Conservation (phyloP, 2,888 invertebrate species). For the Rhyacophila evoluta region DNA sequence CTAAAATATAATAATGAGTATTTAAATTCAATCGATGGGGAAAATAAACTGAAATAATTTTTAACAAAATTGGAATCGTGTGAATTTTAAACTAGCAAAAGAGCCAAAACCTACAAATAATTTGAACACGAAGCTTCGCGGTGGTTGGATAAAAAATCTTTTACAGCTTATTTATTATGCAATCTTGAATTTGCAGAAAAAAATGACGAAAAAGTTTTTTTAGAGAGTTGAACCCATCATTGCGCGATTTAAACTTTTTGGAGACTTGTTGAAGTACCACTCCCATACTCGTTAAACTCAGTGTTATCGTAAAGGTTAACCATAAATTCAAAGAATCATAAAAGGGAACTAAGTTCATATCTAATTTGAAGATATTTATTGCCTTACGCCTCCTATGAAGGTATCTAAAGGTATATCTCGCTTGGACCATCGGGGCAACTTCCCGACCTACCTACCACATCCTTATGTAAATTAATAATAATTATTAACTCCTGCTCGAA, state of each 20-base stretch:
- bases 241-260: slow-evolving; percentile 1
- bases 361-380: slow-evolving; percentile 42
- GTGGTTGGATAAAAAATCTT: too few species aligned
- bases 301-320: slow-evolving; percentile 27
- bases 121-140: too few species aligned
- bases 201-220: too few species aligned
- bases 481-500: slow-evolving; percentile 31
- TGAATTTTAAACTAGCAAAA: too few species aligned
- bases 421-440: neutral
- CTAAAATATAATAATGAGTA: too few species aligned
- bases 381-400: slow-evolving; percentile 23
- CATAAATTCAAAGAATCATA: slow-evolving; percentile 37
- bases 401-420: neutral
- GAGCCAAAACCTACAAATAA: too few species aligned
- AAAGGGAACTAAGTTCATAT: slow-evolving; percentile 42
- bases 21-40: too few species aligned
- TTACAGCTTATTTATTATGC: too few species aligned
- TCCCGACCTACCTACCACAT: neutral
- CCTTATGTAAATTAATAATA: slow-evolving; percentile 39
- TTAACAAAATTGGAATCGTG: too few species aligned
- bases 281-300: slow-evolving; percentile 7
- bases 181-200: too few species aligned
- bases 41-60: too few species aligned
- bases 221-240: neutral
- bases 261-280: slow-evolving; percentile 5